Conservation (phyloP, 37 sponge, comb jelly and placozoan genomes). For the Haliclona indistincta region DNA sequence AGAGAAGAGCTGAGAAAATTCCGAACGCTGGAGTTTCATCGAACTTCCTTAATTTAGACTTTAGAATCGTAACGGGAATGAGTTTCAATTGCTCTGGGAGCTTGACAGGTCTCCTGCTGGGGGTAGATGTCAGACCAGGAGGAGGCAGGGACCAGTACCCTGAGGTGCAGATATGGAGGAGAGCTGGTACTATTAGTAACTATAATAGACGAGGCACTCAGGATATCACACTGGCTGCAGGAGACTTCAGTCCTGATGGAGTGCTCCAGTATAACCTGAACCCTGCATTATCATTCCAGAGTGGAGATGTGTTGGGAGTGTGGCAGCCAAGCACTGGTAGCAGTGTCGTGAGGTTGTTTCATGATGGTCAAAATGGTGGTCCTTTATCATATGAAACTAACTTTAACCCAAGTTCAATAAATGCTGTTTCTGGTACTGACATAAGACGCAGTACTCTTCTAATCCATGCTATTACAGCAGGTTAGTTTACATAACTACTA, state of each 20-base stretch:
- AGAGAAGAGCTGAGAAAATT: too few species aligned
- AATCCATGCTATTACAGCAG: too few species aligned
- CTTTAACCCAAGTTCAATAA: neutral
- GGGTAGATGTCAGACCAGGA: neutral
- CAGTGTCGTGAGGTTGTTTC: slow-evolving; percentile 11
- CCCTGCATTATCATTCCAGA: neutral
- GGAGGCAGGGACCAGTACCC: neutral
- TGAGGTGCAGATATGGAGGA: neutral
- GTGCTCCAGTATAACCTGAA: neutral
- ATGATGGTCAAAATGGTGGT: too few species aligned
- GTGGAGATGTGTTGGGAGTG: slow-evolving; percentile 3
- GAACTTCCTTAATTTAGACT: too few species aligned
- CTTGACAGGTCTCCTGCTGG: slow-evolving; percentile 2
- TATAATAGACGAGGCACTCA: neutral
- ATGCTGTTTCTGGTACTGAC: neutral
- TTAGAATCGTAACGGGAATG: too few species aligned
- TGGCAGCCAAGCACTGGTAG: slow-evolving; percentile 3
- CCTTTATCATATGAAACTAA: too few species aligned
- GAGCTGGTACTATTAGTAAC: too few species aligned
- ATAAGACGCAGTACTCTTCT: too few species aligned
- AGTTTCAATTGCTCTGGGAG: too few species aligned
- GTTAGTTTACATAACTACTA: too few species aligned
- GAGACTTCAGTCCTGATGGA: neutral
- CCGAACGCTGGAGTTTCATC: too few species aligned
- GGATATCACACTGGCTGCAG: neutral